These are phyloP conservation scores for Coptodon rendalli DNA, from an alignment of 2,113 vertebrate species.

Conservation along the genomic window DNA sequence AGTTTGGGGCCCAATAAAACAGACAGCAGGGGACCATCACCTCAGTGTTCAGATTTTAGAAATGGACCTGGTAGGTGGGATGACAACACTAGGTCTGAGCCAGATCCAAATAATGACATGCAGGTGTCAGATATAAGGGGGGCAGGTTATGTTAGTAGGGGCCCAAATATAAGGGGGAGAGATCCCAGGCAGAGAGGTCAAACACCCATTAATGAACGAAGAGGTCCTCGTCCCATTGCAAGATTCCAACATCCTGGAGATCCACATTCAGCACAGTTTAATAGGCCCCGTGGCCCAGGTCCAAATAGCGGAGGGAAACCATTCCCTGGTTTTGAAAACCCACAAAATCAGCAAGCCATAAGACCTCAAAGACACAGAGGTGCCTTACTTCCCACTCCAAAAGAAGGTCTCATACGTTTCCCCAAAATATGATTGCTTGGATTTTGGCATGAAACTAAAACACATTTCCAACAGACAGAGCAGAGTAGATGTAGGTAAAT, in stretches of 20 bases:
- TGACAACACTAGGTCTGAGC: background rate
- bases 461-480: background rate
- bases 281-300: slow-evolving; percentile 50
- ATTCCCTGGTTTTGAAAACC: slow-evolving; percentile 67
- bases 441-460: slow-evolving; percentile 8
- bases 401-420: slow-evolving; percentile 59
- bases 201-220: background rate
- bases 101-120: background rate
- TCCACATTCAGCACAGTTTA: slow-evolving; percentile 58
- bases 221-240: slow-evolving; percentile 50
- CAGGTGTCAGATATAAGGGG: background rate
- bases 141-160: background rate
- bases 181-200: background rate
- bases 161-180: background rate
- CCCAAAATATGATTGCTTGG: slow-evolving; percentile 57
- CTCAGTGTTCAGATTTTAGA: background rate
- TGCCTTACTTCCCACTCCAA: slow-evolving; percentile 83
- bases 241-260: slow-evolving; percentile 67
- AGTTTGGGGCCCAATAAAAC: background rate
- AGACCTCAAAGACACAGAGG: slow-evolving; percentile 68
- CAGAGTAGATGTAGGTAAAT: slow-evolving; percentile 50
- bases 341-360: slow-evolving; percentile 49
- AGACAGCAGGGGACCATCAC: background rate
- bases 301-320: slow-evolving; percentile 51
- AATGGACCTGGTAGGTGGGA: background rate